Percentiles rank a stretch among this genome's conserved stretches.
Evolutionary conservation across 2,888 invertebrate genomes (phyloP).

Genomic region (Polyploca ridens): DNA sequence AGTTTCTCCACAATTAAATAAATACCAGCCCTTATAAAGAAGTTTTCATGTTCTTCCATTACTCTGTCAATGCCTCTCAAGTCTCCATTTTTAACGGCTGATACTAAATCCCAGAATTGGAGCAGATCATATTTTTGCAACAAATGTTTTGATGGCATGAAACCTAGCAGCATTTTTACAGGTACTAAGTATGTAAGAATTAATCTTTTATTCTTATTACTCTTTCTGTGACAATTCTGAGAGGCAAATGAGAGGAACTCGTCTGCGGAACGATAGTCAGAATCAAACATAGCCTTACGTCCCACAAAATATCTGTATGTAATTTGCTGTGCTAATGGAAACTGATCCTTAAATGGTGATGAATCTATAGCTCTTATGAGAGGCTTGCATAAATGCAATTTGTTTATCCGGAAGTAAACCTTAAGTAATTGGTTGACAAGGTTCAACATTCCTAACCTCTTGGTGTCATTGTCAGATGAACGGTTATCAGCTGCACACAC

Average conservation of each 20-base stretch:
- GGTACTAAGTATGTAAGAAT: constrained; percentile 98
- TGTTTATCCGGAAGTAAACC: constrained; percentile 95
- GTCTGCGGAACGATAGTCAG: constrained; percentile 97
- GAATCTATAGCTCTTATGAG: constrained; percentile 98
- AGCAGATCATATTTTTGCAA: constrained; percentile 95
- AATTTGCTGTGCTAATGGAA: constrained; percentile 96
- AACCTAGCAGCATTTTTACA: constrained; percentile 98
- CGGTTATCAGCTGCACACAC: constrained; percentile 98
- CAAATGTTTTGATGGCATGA: constrained; percentile 93
- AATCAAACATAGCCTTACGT: constrained; percentile 99
- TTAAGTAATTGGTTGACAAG: constrained; percentile 99
- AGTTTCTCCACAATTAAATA: constrained; percentile 98
- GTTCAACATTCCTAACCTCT: constrained; percentile 97
- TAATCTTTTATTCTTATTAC: constrained; percentile 93
- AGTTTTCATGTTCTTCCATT: constrained; percentile 93
- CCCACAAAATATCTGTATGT: constrained; percentile 99
- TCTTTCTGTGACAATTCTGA: constrained; percentile 92
- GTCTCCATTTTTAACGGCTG: constrained; percentile 96
- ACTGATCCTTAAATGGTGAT: constrained; percentile 94
- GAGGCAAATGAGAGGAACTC: constrained; percentile 97
- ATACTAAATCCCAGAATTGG: constrained; percentile 95
- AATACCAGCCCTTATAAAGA: constrained; percentile 98
- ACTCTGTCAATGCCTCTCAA: constrained; percentile 92
- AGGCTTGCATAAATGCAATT: constrained; percentile 95
- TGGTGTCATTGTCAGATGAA: constrained; percentile 95